These are phyloP conservation scores for Maniola hyperantus DNA, from an alignment of 2,888 invertebrate species.

Conservation along the genomic window DNA sequence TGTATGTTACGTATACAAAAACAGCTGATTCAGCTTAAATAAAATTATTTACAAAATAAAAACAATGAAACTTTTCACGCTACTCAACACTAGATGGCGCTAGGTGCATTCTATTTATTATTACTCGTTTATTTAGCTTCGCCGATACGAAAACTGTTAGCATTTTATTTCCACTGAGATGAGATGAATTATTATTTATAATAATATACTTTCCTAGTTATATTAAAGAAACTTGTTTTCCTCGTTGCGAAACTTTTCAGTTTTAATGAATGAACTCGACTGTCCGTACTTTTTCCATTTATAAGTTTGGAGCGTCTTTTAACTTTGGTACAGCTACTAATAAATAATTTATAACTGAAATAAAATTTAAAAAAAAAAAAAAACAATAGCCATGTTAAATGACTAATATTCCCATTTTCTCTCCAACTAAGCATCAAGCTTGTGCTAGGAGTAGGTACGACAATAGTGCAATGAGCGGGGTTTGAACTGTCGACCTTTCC, in stretches of 20 bases:
- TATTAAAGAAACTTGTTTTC: conserved; percentile 45
- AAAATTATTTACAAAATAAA: no score
- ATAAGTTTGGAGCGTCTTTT: conserved; percentile 63
- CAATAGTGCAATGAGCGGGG: no score
- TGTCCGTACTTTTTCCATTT: conserved; percentile 72
- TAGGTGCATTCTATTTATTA: conserved; percentile 33
- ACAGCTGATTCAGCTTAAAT: no score
- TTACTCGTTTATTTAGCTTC: conserved; percentile 16
- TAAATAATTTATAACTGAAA: conserved; percentile 33
- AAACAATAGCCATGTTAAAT: no score
- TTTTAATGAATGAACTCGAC: conserved; percentile 76
- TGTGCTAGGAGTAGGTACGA: no score
- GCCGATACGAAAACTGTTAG: conserved; percentile 25
- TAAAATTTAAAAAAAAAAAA: not conserved
- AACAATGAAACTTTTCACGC: not conserved
- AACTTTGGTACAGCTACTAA: conserved; percentile 50
- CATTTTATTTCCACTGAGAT: conserved; percentile 36
- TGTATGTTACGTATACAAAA: no score
- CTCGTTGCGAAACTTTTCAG: conserved; percentile 59
- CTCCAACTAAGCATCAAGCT: no score
- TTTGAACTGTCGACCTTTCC: no score
- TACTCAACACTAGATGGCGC: conserved; percentile 66
- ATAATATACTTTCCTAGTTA: conserved; percentile 61
- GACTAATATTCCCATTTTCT: no score
- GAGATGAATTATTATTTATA: conserved; percentile 40